Evolutionary conservation across 1,140 invertebrate species (phyloP).

Genomic region (Lineus longissimus): DNA sequence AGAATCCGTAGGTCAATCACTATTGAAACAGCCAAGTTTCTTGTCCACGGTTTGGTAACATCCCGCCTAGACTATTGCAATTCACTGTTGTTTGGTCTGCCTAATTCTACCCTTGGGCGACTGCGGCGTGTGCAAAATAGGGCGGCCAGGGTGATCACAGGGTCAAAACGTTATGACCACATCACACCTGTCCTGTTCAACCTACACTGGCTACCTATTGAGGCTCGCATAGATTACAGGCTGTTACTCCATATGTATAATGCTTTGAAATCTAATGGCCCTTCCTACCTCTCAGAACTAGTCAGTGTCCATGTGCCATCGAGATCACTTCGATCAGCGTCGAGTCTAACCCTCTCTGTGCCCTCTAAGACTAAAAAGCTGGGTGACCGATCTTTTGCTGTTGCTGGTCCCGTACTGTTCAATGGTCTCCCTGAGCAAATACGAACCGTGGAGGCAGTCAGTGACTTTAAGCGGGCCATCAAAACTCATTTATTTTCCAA

Average conservation of each 20-base stretch:
- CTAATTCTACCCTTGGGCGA: background rate
- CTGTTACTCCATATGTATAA: background rate
- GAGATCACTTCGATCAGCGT: background rate
- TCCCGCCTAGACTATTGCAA: slow-evolving; percentile 3
- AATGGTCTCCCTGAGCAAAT: background rate
- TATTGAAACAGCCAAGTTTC: background rate
- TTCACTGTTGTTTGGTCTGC: background rate
- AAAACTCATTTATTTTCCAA: too few relatives aligned
- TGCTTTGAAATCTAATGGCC: background rate
- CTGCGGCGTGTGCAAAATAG: background rate
- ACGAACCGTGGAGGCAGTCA: too few relatives aligned
- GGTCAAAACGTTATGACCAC: slow-evolving; percentile 4
- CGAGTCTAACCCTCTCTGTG: background rate
- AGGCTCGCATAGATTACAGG: background rate
- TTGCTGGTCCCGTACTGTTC: background rate
- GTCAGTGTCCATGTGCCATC: background rate
- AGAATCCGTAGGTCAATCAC: slow-evolving; percentile 3
- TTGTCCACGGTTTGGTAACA: background rate
- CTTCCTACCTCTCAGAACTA: background rate
- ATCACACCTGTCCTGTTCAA: slow-evolving; percentile 6
- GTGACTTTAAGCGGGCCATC: too few relatives aligned
- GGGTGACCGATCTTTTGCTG: background rate
- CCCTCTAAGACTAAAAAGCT: background rate
- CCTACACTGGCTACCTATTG: slow-evolving; percentile 8
- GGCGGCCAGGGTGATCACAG: slow-evolving; percentile 9